Evolutionary conservation across 2,797 vertebrate genomes (phyloP), one percentile per base, ranked within the genome.

Genomic region (Morelia viridis): DNA sequence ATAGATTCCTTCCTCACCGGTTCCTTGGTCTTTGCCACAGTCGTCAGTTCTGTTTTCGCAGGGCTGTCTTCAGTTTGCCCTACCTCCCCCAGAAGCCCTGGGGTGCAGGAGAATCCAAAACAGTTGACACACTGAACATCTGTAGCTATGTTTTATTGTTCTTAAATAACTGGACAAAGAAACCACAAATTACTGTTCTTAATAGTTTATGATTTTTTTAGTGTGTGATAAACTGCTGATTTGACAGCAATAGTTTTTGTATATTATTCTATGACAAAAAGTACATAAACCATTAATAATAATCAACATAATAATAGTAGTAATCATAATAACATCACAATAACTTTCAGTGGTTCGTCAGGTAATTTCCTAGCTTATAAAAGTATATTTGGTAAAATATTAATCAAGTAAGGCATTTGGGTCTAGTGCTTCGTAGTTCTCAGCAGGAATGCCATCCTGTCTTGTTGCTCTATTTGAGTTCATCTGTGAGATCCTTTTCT

Each of bases 61-160:
- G 7, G 6, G 50, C 50, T 8, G 7, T 53, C 50, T 53, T 53
- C 50, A 8, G 50, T 53, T 53, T 7, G 50, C 50, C 50, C 7
- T 53, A 53, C 50, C 6, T 53, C 50, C 50, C 50, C 50, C 50
- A 53, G 50, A 53, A 53, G 50, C 50, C 50, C 50, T 53, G 50
- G 50, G 35, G 5, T 89, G 7, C 46, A 68, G 11, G 26, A 60
- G 15, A 88, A 64, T 90, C 88, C 65, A 92, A 95, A 91, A 11
- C n/a, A 91, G 90, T 60, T 64, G 85, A 91, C 26, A 60, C 89
- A 92, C 90, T 91, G 92, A 90, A 91, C 93, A 91, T 92, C 92
- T 93, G 90, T 94, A 94, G 92, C 58, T 68, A 92, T 93, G 2
- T 90, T 92, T 92, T 83, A 85, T 89, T 31, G 41, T 87, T 93